Evolutionary conservation across 2,113 vertebrate genomes (phyloP).

Genomic region (Microcebus lehilahytsara): DNA sequence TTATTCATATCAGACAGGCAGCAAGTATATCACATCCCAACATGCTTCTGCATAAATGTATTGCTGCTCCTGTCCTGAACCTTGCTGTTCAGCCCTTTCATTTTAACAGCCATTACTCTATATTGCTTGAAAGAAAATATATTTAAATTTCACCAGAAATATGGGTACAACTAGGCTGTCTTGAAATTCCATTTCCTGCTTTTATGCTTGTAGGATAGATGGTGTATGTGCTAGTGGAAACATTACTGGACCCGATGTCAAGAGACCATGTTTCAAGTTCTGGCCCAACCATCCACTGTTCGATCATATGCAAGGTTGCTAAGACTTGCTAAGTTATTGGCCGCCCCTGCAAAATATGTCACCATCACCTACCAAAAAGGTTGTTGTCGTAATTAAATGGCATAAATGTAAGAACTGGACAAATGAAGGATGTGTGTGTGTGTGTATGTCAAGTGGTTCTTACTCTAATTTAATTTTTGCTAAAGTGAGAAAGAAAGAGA

Average conservation of each 20-base stretch:
- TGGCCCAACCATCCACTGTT: neutral
- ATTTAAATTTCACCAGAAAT: neutral
- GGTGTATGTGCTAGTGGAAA: neutral
- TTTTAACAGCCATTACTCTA: too few relatives aligned
- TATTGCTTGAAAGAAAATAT: neutral
- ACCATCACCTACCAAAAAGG: neutral
- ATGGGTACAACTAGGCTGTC: accelerated
- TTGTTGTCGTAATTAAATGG: neutral
- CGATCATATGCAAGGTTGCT: neutral
- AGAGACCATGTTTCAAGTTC: neutral
- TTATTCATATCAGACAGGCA: too few relatives aligned
- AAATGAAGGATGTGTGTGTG: neutral
- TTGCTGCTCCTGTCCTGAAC: neutral
- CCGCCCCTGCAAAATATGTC: neutral
- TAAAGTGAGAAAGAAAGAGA: neutral
- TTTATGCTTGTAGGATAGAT: accelerated
- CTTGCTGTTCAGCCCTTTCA: neutral
- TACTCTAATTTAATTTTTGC: neutral
- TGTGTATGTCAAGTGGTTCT: neutral
- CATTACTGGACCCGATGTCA: too few relatives aligned
- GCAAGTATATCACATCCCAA: too few relatives aligned
- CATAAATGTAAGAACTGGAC: neutral
- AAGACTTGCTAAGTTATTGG: neutral
- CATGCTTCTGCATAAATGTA: too few relatives aligned
- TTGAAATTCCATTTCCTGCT: neutral